Base-by-base conservation (phyloP, 2,113 vertebrate genomes). In the Takifugu flavidus region DNA sequence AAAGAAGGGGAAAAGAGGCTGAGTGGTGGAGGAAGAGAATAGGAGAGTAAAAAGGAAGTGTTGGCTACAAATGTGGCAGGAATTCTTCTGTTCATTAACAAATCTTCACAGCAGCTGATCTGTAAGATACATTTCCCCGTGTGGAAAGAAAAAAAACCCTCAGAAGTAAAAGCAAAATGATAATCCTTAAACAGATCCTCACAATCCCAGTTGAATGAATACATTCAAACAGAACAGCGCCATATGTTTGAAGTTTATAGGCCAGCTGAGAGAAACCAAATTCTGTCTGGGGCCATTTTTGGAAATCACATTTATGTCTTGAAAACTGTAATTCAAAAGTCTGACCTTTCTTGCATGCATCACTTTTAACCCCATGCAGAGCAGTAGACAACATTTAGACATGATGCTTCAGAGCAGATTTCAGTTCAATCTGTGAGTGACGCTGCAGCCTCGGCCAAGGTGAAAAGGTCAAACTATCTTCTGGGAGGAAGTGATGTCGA, bases 391-490 rank as follows among this genome's bases (percentile, higher is more conserved):
- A 56, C 55, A 34, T 49, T 52, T 57, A 64, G 52, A 34, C 10
- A 65, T 68, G 69, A 76, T 70, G 78, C 83, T 83, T 72, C 74
- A 62, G 45, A 72, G 66, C 55, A 68, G 70, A 80, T 83, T 72
- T 71, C 65, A 60, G 53, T 59, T 68, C 83, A 60, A n/a, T 74
- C 82, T 78, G 84, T 60, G 85, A 81, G 75, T 74, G 83, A 65
- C 74, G 56, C 77, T 60, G 59, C 62, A 62, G 82, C 72, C 80
- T 80, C 65, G 71, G 73, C 70, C 11, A 63, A 86, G 85, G 87
- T 81, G 80, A 74, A 89, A 83, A 87, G 87, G 83, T 87, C 78
- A 71, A 20, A 56, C 46, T 69, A 70, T 86, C 82, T 74, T 83
- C 81, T 78, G 77, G 78, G 70, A 77, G 72, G 70, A 73, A 78